A percentile compares a stretch with the other conserved stretches of the same genome.
Conservation (phyloP, 2,888 invertebrate genomes). For the Cryptocephalus moraei region DNA sequence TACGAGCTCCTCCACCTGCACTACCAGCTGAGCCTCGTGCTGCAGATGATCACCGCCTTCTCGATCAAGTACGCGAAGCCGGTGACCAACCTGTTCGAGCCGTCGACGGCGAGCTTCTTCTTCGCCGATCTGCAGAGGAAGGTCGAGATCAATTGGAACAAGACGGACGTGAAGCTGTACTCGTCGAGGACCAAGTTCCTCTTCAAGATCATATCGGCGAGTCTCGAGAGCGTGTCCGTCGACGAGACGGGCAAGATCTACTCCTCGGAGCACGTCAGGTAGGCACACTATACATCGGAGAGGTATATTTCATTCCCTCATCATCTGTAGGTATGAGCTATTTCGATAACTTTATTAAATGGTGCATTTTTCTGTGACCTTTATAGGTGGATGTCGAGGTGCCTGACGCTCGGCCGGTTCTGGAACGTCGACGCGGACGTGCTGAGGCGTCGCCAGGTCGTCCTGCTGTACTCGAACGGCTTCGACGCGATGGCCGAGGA, state of each 20-base stretch:
- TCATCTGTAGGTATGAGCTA: no score
- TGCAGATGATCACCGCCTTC: conserved; percentile 72
- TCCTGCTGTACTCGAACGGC: conserved; percentile 52
- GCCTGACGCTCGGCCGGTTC: conserved; percentile 11
- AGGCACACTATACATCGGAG: no score
- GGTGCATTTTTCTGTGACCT: no score
- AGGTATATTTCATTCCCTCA: no score
- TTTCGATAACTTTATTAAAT: no score
- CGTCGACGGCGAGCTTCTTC: conserved; percentile 50
- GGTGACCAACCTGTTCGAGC: conserved; percentile 67
- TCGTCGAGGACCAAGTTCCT: conserved; percentile 62
- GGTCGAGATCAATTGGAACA: conserved; percentile 32
- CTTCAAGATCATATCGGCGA: conserved; percentile 59
- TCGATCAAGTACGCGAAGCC: conserved; percentile 64
- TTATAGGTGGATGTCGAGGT: conserved; percentile 37
- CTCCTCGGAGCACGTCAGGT: conserved; percentile 38
- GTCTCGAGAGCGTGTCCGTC: conserved; percentile 61
- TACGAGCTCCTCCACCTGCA: conserved; percentile 70
- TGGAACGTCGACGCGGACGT: conserved; percentile 70
- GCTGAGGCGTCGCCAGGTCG: conserved; percentile 58
- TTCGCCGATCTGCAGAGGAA: conserved; percentile 40
- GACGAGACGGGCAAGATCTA: conserved; percentile 43
- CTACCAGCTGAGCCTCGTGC: conserved; percentile 63
- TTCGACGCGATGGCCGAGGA: conserved; percentile 51
- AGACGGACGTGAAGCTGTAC: conserved; percentile 58